Conservation (phyloP, 2,797 vertebrate genomes). For the Loriculus beryllinus region DNA sequence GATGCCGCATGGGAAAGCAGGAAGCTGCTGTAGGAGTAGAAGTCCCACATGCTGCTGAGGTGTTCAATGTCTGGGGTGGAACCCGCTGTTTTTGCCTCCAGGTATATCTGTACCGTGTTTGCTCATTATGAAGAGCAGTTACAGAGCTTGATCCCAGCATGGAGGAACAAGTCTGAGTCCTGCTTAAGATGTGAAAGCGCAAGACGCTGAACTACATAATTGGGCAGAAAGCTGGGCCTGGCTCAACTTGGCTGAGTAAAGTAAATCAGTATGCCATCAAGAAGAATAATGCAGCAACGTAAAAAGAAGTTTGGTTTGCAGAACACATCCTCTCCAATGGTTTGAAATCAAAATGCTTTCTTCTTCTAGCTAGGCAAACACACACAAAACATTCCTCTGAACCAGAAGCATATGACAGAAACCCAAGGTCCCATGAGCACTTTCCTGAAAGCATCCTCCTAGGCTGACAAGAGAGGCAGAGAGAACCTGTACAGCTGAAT, state of each 20-base stretch:
- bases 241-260: neutral
- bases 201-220: neutral
- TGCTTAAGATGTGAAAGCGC: neutral
- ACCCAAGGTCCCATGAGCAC: neutral
- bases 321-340: neutral
- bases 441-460: neutral
- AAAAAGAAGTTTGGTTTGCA: neutral
- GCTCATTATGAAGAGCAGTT: neutral
- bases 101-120: neutral
- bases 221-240: neutral
- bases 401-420: neutral
- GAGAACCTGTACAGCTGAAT: neutral
- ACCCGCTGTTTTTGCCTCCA: neutral
- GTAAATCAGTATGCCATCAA: slow-evolving; percentile 17
- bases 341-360: neutral
- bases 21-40: neutral
- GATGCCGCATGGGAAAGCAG: neutral
- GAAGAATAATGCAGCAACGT: neutral
- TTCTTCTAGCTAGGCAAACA: neutral
- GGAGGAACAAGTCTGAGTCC: neutral
- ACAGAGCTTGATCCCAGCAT: neutral
- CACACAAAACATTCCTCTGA: neutral
- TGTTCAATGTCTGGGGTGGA: fast-evolving
- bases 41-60: fast-evolving
- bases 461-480: neutral